Evolutionary conservation across 2,113 vertebrate species (phyloP).

Genomic region (Pao palembangensis): DNA sequence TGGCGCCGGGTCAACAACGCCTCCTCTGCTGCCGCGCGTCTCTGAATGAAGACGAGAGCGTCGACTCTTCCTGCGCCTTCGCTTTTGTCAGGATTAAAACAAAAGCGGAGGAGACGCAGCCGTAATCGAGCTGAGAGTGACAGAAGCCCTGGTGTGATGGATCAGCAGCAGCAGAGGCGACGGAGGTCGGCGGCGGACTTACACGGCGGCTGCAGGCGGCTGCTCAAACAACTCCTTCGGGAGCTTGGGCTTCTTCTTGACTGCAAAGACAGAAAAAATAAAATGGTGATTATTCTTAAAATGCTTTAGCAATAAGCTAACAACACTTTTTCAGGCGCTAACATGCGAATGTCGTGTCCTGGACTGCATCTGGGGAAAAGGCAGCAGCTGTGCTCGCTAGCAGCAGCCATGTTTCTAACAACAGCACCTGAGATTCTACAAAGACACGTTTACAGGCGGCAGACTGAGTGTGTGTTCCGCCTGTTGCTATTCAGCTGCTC

Average conservation of each 20-base stretch:
- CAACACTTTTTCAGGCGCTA: not conserved
- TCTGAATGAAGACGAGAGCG: too few relatives aligned
- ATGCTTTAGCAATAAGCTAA: too few relatives aligned
- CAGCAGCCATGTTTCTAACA: not conserved
- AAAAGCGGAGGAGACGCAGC: too few relatives aligned
- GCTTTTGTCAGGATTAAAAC: not conserved
- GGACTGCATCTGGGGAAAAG: not conserved
- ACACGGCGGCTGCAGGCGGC: constrained; percentile 84
- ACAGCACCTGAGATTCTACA: not conserved
- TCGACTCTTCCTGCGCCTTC: not conserved
- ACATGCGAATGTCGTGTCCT: too few relatives aligned
- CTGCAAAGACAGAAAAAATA: constrained; percentile 61
- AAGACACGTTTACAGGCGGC: too few relatives aligned
- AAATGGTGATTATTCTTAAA: not conserved
- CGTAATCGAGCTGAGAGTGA: too few relatives aligned
- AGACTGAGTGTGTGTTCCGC: too few relatives aligned
- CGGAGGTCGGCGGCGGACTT: constrained; percentile 56
- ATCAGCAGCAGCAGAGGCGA: not conserved
- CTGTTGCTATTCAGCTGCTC: too few relatives aligned
- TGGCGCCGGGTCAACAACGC: too few relatives aligned
- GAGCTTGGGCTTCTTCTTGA: constrained; percentile 90
- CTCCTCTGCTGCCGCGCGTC: too few relatives aligned
- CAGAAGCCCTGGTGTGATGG: too few relatives aligned
- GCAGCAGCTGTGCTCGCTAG: not conserved
- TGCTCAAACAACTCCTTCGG: constrained; percentile 90